Base-by-base conservation (phyloP, 2,113 vertebrate species). In the Numida meleagris region DNA sequence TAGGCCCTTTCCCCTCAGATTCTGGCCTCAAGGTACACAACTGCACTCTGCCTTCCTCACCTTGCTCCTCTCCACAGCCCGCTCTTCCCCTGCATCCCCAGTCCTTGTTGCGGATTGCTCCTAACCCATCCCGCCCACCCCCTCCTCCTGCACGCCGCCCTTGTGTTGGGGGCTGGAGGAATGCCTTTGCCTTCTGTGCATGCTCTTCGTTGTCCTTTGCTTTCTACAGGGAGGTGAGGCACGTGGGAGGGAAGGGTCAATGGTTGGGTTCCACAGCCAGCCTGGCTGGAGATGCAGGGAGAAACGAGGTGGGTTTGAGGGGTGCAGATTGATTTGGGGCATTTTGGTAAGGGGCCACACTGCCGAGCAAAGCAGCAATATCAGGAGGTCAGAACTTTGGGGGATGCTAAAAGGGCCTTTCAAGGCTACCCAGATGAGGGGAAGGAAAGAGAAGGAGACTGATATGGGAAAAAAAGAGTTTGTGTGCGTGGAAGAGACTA, bases 21-120 rank as follows among this genome's bases (percentile, higher is more conserved):
- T 97, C 98, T 97, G 98, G 98, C 98, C 97, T 98, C 97, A 97
- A 99, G 99, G 99, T 99, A 99, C 97, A 98, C 91, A 84, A 27
- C 9, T 8, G 27, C 83, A 76, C 94, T 93, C 94, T 94, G 66
- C 91, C 90, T 85, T 25, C 91, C 90, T 71, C 79, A 42, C 76
- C 45, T 66, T 16, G 1, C 45, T 78, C 70, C 59, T 76, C 55
- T 79, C 51, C 90, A 42, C 75, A 97, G 67, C 20, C 83, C n/a
- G n/a, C n/a, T n/a, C n/a, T n/a, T n/a, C n/a, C n/a, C 33, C 40
- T 2, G 45, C 27, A 62, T 38, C 14, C 31, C 84, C 85, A 24
- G 58, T 40, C 21, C 55, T n/a, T 20, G 38, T 63, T 2, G 1
- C 16, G 58, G 11, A 61, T 48, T 38, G 23, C 36, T 38, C 61